A percentile compares a stretch with the other conserved stretches of the same genome.
Evolutionary conservation across 2,113 vertebrate genomes (phyloP).

Genomic region (Dipodomys ordii): DNA sequence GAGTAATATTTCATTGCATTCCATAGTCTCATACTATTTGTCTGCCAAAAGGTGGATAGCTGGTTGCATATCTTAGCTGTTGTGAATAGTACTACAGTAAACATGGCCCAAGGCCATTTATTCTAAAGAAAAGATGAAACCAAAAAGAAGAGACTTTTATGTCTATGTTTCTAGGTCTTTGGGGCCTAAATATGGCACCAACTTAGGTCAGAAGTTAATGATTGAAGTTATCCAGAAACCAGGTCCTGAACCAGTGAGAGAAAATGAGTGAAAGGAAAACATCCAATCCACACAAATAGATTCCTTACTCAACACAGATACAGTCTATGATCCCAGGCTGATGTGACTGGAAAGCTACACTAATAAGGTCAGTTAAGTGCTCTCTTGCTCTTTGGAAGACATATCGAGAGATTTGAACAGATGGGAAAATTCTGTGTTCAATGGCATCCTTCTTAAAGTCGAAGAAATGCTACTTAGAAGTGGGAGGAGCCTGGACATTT

Average conservation of each 20-base stretch:
- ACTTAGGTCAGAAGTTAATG: background rate
- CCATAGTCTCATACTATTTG: background rate
- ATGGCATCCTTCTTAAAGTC: background rate
- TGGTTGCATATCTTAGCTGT: background rate
- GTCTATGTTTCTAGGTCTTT: background rate
- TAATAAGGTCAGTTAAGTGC: too few species aligned
- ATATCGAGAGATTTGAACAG: background rate
- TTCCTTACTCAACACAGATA: background rate
- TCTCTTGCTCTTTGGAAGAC: background rate
- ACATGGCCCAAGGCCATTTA: background rate
- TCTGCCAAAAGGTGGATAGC: background rate
- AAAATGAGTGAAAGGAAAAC: background rate
- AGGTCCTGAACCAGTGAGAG: background rate
- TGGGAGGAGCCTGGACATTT: background rate
- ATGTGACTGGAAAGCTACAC: too few species aligned
- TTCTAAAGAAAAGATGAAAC: slow-evolving; percentile 3
- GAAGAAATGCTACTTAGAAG: background rate
- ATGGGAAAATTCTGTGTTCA: background rate
- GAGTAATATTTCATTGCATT: background rate
- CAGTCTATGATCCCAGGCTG: accelerated
- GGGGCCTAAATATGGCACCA: background rate
- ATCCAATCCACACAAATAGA: background rate
- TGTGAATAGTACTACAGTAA: background rate
- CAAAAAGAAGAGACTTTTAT: background rate
- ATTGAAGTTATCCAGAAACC: background rate